Evolutionary conservation across 2,797 vertebrate genomes (phyloP), one percentile per base, ranked within the genome.

Genomic region (Danio aesculapii): DNA sequence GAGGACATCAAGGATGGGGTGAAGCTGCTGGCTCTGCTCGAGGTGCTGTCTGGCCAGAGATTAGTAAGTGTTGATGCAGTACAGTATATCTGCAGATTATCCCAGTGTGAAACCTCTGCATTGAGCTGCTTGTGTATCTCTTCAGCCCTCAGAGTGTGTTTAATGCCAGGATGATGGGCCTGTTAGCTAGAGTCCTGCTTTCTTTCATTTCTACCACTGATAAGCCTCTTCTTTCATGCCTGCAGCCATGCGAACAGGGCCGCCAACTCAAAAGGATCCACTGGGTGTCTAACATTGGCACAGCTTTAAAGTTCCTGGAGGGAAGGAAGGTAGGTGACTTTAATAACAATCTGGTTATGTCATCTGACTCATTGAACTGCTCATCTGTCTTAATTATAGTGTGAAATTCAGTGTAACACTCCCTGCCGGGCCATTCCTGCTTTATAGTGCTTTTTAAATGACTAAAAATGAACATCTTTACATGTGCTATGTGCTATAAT

Each of bases 1-100:
- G 97, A 99, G 94, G 98, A 99, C 89, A 98, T 99, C 90, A 99
- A 98, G 92, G 97, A 99, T 93, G 98, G 98, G 79, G 92, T 97
- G 85, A 98, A 97, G 90, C 92, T 99, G 6, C 92, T 99, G 87
- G 96, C 97, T 57, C 92, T 99, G 82, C 86, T 99, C 91, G 98
- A 99, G 85, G 96, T 99, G 88, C 94, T 99, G 71, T 99, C 98
- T 63, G 98, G 97, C 69, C 97, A 99, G 92, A 96, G 97, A 91
- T 91, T 99, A 88, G 98, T 99, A 92, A 97, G 95, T 91, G 69
- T 10, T 8, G 6, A 55, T 74, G 46, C 47, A 39, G 68, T 78
- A 75, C 30, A 30, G 30, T 30, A 30, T 53, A 52, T 67, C 9
- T 77, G 49, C 47, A 75, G 44, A 59, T 81, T 58, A 79, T 83